Percentiles rank a stretch among this genome's conserved stretches.
These are phyloP conservation scores for Hybognathus amarus DNA, from an alignment of 2,797 vertebrate species.

Conservation along the genomic window DNA sequence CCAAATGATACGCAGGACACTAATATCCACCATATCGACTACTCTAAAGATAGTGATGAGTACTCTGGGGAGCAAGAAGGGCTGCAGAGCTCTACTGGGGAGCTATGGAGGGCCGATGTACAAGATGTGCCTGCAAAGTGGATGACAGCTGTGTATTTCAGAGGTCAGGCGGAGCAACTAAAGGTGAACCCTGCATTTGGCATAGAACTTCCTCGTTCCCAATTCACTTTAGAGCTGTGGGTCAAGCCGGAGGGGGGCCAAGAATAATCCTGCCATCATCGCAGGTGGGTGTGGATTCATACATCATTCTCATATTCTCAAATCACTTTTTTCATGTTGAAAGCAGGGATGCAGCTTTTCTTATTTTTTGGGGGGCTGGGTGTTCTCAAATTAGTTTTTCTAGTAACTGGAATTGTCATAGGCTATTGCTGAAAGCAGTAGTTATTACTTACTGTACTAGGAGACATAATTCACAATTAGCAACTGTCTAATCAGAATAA, in stretches of 20 bases:
- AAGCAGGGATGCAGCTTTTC: neutral
- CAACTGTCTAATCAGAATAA: slow-evolving; percentile 26
- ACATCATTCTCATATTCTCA: neutral
- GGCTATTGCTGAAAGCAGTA: slow-evolving; percentile 26
- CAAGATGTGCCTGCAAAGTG: slow-evolving; percentile 69
- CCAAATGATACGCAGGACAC: slow-evolving; percentile 48
- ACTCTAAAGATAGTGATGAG: slow-evolving; percentile 62
- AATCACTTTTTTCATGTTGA: neutral
- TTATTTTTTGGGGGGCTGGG: neutral
- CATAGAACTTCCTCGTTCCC: slow-evolving; percentile 80
- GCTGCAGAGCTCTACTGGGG: slow-evolving; percentile 39
- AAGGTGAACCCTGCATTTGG: slow-evolving; percentile 76
- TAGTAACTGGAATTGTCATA: slow-evolving; percentile 20
- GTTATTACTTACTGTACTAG: slow-evolving; percentile 6
- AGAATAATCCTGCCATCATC: slow-evolving; percentile 88
- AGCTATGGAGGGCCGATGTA: slow-evolving; percentile 66
- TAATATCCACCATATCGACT: slow-evolving; percentile 32
- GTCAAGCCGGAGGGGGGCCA: slow-evolving; percentile 93
- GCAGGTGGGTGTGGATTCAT: slow-evolving; percentile 83
- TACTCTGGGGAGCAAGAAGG: slow-evolving; percentile 72
- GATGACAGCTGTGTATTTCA: slow-evolving; percentile 87
- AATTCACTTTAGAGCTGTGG: slow-evolving; percentile 92
- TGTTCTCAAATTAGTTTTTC: neutral
- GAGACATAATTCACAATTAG: slow-evolving; percentile 30
- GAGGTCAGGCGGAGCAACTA: slow-evolving; percentile 84